Conservation (phyloP, 2,113 vertebrate genomes). For the Desmodus rotundus region DNA sequence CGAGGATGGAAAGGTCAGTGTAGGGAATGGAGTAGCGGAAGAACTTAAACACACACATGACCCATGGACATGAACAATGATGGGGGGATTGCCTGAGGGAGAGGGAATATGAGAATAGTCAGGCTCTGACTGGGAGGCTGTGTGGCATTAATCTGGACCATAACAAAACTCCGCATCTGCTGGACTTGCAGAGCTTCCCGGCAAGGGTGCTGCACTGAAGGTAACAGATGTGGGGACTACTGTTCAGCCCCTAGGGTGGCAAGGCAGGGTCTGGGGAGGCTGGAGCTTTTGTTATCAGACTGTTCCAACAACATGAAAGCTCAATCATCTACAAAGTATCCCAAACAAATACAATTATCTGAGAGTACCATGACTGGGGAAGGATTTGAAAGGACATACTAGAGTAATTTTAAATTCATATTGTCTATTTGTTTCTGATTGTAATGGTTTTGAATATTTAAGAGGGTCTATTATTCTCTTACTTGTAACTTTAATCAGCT, state of each 20-base stretch:
- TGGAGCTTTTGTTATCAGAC: background rate
- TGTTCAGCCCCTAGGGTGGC: background rate
- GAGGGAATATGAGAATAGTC: background rate
- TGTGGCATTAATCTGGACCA: background rate
- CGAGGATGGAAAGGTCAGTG: too few species aligned
- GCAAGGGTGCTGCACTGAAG: background rate
- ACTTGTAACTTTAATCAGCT: slow-evolving; percentile 56
- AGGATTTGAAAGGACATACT: background rate
- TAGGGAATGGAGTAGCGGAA: too few species aligned
- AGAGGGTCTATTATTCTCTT: slow-evolving; percentile 44
- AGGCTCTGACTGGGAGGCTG: slow-evolving; percentile 21
- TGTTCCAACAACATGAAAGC: background rate
- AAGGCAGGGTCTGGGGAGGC: background rate
- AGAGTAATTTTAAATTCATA: background rate
- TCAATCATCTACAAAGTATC: too few species aligned
- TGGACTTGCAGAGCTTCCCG: background rate
- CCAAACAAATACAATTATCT: background rate
- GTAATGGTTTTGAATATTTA: slow-evolving; percentile 50
- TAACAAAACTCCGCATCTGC: background rate
- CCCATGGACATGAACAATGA: too few species aligned
- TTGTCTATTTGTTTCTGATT: background rate
- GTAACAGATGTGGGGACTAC: background rate
- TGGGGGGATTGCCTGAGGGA: too few species aligned
- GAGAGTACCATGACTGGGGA: background rate
- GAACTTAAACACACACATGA: too few species aligned